These are phyloP conservation scores for Vulpes vulpes DNA, from an alignment of 2,113 vertebrate species.

Conservation along the genomic window DNA sequence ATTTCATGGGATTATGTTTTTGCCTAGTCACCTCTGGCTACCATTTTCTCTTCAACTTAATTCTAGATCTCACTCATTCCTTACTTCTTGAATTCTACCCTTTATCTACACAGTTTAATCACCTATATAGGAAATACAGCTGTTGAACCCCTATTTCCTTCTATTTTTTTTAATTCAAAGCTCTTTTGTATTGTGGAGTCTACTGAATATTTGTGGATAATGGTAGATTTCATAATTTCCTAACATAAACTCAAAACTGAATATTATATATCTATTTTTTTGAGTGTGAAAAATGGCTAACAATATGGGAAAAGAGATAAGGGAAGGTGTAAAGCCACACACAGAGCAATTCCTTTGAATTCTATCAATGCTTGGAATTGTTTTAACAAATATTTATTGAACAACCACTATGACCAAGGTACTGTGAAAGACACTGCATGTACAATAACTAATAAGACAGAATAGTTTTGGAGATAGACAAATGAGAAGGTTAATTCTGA, in stretches of 20 bases:
- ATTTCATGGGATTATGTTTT: background rate
- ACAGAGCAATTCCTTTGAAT: background rate
- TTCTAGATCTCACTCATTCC: background rate
- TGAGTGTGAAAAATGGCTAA: background rate
- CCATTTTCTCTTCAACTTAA: background rate
- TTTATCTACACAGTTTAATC: background rate
- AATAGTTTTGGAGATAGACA: background rate
- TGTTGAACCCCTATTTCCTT: background rate
- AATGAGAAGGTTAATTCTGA: background rate
- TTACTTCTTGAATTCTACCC: background rate
- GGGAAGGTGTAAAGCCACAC: background rate
- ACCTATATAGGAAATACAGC: background rate
- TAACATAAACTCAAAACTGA: background rate
- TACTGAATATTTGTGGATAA: background rate
- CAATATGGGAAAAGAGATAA: background rate
- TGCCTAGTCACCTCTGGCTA: background rate
- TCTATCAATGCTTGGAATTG: background rate
- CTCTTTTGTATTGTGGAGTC: background rate
- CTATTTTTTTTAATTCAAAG: background rate
- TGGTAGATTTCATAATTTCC: background rate
- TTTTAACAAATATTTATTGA: constrained; percentile 44
- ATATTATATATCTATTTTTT: background rate
- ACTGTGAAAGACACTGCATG: background rate
- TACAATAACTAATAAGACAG: background rate
- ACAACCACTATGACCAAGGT: background rate